Percentiles rank a stretch among this genome's conserved stretches.
Evolutionary conservation across 1,140 invertebrate species (phyloP).

Genomic region (Anagrus nilaparvatae): DNA sequence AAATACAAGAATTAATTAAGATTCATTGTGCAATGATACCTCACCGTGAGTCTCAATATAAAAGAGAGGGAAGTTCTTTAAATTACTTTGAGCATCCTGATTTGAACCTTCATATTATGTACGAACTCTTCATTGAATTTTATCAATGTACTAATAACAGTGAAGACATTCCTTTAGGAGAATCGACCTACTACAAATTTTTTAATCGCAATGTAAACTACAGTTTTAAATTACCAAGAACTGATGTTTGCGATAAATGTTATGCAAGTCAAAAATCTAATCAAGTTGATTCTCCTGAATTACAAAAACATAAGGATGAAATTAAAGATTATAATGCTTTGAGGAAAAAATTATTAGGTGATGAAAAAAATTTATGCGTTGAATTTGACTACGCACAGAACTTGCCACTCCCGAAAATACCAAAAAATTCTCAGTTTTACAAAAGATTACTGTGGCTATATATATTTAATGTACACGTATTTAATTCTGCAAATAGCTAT

Average conservation of each 20-base stretch:
- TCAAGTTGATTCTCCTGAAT: not conserved
- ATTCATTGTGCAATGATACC: not conserved
- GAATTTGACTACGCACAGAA: slow-evolving; percentile 4
- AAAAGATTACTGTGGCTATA: not conserved
- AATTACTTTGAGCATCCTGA: slow-evolving; percentile 1
- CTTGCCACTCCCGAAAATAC: not conserved
- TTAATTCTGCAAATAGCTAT: not conserved
- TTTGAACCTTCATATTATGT: not conserved
- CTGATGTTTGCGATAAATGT: slow-evolving; percentile 3
- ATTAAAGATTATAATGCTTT: not conserved
- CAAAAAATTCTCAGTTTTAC: not conserved
- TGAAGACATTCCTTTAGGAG: not conserved
- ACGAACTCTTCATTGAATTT: not conserved
- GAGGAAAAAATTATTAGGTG: not conserved
- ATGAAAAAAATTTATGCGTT: too few species aligned
- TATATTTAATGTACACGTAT: slow-evolving; percentile 3
- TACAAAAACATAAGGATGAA: not conserved
- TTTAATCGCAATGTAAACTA: slow-evolving; percentile 4
- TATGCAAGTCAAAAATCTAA: not conserved
- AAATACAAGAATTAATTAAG: too few species aligned
- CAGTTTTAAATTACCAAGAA: slow-evolving; percentile 1
- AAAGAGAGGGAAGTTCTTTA: not conserved
- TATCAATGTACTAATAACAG: not conserved
- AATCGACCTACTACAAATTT: slow-evolving; percentile 5
- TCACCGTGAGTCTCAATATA: slow-evolving; percentile 1